Conservation (phyloP, 2,113 vertebrate species). For the Callithrix jacchus region DNA sequence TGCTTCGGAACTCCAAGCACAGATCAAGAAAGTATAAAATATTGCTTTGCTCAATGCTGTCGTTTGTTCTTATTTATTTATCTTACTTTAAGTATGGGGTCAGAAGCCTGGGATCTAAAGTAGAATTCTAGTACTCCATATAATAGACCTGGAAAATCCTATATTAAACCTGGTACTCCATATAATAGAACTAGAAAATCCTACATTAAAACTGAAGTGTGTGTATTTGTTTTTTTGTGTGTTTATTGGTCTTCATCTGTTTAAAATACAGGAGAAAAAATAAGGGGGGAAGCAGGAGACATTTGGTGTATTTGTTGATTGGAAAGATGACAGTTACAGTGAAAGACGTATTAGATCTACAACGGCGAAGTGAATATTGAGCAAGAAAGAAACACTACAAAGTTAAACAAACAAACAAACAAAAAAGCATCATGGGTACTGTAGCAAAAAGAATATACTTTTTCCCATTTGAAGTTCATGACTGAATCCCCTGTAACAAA, state of each 20-base stretch:
- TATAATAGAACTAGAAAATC: background rate
- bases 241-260: background rate
- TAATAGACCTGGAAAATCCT: background rate
- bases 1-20: background rate
- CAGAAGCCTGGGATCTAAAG: background rate
- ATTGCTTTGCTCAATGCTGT: background rate
- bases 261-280: background rate
- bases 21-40: background rate
- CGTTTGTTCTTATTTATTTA: background rate
- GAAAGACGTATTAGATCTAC: background rate
- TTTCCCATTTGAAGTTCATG: background rate
- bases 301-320: background rate
- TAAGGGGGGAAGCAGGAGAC: background rate
- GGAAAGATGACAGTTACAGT: background rate
- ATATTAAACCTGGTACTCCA: background rate
- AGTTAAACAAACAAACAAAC: too few relatives aligned
- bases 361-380: background rate
- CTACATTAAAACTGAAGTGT: background rate
- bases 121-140: background rate
- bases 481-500: background rate
- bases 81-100: background rate
- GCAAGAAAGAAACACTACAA: background rate
- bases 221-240: background rate
- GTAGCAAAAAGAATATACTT: background rate
- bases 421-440: background rate